Percentiles rank a stretch among this genome's conserved stretches.
phyloP scores from a whole-genome alignment of 1,140 invertebrate species.

The Drosophila parabipectinata region DNA sequence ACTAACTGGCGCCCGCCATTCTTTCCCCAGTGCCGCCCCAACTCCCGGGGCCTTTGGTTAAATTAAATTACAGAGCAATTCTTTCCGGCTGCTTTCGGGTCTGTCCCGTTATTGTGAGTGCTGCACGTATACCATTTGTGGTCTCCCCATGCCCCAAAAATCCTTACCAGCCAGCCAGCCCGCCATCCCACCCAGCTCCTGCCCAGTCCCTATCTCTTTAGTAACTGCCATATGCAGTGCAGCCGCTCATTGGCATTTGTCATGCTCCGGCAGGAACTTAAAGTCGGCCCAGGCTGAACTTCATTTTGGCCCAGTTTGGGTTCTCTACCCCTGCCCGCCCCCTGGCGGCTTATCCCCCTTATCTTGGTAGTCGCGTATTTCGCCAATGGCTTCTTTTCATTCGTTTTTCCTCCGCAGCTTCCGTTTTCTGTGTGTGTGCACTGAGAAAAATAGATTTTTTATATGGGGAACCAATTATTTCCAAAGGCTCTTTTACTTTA shows the following conservation, averaged over 20 bases:
- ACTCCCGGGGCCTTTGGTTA: slow-evolving; percentile 46
- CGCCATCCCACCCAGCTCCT: background rate
- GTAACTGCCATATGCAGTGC: slow-evolving; percentile 40
- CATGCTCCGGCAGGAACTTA: slow-evolving; percentile 50
- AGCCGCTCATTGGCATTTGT: slow-evolving; percentile 41
- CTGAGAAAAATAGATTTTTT: background rate
- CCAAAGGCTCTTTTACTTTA: too few species aligned
- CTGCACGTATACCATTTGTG: slow-evolving; percentile 71
- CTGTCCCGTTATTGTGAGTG: slow-evolving; percentile 54
- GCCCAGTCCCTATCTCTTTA: background rate
- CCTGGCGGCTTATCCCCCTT: slow-evolving; percentile 27
- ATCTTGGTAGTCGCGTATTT: slow-evolving; percentile 51
- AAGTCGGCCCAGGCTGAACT: slow-evolving; percentile 42
- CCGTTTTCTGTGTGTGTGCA: slow-evolving; percentile 7
- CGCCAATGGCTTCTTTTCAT: slow-evolving; percentile 61
- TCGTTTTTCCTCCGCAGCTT: slow-evolving; percentile 15
- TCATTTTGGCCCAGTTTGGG: slow-evolving; percentile 25
- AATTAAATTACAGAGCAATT: slow-evolving; percentile 81
- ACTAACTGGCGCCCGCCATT: slow-evolving; percentile 58
- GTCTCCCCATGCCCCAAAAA: slow-evolving; percentile 14
- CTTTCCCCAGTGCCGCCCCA: slow-evolving; percentile 15
- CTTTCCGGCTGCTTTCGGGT: slow-evolving; percentile 70
- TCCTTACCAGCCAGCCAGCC: slow-evolving; percentile 4
- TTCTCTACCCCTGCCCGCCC: slow-evolving; percentile 12
- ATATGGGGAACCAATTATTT: background rate